A percentile compares a stretch with the other conserved stretches of the same genome.
These are phyloP conservation scores for Fragum fragum DNA, from an alignment of 2,888 invertebrate species.

Conservation along the genomic window DNA sequence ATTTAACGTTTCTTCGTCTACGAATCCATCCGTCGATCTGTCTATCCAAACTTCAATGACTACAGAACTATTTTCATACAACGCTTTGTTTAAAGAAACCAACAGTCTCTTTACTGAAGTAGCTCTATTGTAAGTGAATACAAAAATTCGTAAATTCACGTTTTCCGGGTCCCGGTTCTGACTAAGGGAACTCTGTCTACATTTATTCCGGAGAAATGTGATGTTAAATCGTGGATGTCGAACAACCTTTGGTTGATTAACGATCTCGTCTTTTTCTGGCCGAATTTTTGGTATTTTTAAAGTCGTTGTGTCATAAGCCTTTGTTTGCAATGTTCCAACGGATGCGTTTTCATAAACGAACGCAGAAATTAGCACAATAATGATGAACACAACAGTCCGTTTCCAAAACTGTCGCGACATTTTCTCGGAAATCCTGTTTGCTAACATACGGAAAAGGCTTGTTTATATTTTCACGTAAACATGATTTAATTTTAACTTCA, in stretches of 20 bases:
- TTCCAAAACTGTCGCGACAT: too few species aligned
- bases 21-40: constrained; percentile 48
- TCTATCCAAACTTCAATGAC: constrained; percentile 70
- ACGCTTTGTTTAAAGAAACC: constrained; percentile 49
- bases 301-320: too few species aligned
- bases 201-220: background rate
- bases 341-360: too few species aligned
- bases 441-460: too few species aligned
- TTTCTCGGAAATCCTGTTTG: too few species aligned
- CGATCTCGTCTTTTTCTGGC: too few species aligned
- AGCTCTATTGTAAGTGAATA: constrained; percentile 59
- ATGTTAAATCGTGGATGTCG: constrained; percentile 16
- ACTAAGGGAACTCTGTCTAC: background rate
- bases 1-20: constrained; percentile 44
- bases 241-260: background rate
- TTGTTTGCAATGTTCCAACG: too few species aligned
- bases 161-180: background rate
- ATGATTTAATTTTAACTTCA: too few species aligned
- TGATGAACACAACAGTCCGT: too few species aligned
- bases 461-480: too few species aligned
- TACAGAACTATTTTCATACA: constrained; percentile 50
- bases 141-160: constrained; percentile 60
- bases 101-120: constrained; percentile 54
- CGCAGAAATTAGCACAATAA: too few species aligned
- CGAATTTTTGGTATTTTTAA: too few species aligned